A percentile compares a stretch with the other conserved stretches of the same genome.
Conservation (phyloP, 1,140 invertebrate species). For the Mamestra configurata region DNA sequence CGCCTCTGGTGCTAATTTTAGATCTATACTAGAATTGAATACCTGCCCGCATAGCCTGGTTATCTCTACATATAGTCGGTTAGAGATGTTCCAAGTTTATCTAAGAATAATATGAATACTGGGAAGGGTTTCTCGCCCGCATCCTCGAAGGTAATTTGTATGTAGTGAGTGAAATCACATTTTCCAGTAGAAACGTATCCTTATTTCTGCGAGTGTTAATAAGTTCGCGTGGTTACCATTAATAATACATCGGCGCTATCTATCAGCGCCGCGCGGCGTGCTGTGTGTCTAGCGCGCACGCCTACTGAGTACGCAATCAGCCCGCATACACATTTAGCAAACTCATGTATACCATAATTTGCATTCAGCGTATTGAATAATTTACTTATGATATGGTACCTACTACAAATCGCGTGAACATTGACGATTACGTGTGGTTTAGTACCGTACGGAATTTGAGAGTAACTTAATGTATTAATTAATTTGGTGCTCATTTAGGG, state of each 20-base stretch:
- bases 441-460: not conserved
- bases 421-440: slow-evolving; percentile 23
- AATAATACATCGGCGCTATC: slow-evolving; percentile 73
- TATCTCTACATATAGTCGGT: slow-evolving; percentile 24
- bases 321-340: slow-evolving; percentile 58
- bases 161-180: slow-evolving; percentile 66
- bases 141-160: slow-evolving; percentile 71
- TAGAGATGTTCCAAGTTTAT: slow-evolving; percentile 36
- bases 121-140: slow-evolving; percentile 62
- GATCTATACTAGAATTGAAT: slow-evolving; percentile 28
- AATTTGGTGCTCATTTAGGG: slow-evolving; percentile 3
- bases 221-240: slow-evolving; percentile 65
- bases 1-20: slow-evolving; percentile 18
- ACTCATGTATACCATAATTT: slow-evolving; percentile 54
- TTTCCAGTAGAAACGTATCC: slow-evolving; percentile 55
- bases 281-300: slow-evolving; percentile 18
- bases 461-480: not conserved
- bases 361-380: slow-evolving; percentile 40
- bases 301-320: slow-evolving; percentile 56
- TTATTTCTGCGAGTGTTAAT: slow-evolving; percentile 55
- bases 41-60: slow-evolving; percentile 29
- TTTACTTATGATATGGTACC: slow-evolving; percentile 42
- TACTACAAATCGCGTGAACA: slow-evolving; percentile 27
- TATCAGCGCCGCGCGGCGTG: slow-evolving; percentile 44
- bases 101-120: slow-evolving; percentile 62